Conservation (phyloP, 2,113 vertebrate species). For the Chlamydotis undulata region DNA sequence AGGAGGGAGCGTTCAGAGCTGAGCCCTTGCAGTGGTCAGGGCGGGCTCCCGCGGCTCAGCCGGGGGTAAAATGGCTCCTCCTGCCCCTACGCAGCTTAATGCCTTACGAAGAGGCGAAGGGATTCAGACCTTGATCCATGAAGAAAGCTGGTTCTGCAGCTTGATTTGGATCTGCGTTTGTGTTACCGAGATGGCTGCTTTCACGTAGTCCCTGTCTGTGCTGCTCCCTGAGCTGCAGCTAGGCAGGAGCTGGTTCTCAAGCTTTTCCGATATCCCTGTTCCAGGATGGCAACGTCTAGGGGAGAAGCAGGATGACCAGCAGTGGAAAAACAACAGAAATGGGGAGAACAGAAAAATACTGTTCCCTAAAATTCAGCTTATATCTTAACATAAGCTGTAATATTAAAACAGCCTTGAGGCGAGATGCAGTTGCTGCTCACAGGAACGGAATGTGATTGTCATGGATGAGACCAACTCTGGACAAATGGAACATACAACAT, state of each 20-base stretch:
- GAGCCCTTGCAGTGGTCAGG: rapidly evolving
- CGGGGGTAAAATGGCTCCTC: rapidly evolving
- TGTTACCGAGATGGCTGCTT: not conserved
- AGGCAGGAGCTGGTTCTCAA: not conserved
- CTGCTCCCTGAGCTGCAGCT: not conserved
- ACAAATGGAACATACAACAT: too few species aligned
- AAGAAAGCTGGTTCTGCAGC: too few species aligned
- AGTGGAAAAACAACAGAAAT: not conserved
- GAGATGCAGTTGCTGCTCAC: too few species aligned
- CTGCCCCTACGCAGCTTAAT: rapidly evolving
- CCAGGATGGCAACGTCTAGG: not conserved
- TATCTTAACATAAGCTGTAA: too few species aligned
- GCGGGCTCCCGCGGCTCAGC: not conserved
- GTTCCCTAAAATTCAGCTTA: too few species aligned
- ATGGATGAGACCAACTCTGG: too few species aligned
- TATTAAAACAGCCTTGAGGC: too few species aligned
- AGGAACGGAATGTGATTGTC: too few species aligned
- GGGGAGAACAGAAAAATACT: too few species aligned
- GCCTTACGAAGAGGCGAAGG: not conserved
- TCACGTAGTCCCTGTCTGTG: rapidly evolving
- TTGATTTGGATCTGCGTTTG: too few species aligned
- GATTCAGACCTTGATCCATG: not conserved
- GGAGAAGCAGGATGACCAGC: not conserved
- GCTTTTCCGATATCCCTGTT: not conserved
- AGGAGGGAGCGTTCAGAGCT: too few species aligned